A percentile compares a stretch with the other conserved stretches of the same genome.
These are phyloP conservation scores for Eupsittula cactorum DNA, from an alignment of 2,113 vertebrate genomes.

Conservation along the genomic window DNA sequence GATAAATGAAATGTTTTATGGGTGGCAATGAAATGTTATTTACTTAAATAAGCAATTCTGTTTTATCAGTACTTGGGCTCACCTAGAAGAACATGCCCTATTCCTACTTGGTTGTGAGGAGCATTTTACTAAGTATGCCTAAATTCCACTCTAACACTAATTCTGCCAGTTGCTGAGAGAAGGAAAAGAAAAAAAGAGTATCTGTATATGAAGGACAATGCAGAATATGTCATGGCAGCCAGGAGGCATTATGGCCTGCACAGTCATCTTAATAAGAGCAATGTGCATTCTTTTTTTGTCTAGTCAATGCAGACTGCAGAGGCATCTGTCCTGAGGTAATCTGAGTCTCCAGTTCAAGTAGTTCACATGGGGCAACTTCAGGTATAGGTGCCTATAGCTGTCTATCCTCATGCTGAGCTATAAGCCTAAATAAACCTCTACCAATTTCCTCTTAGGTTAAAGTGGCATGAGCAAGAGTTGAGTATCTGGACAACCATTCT, in stretches of 20 bases:
- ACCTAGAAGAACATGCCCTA: not conserved
- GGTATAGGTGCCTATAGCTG: not conserved
- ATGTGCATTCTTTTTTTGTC: not conserved
- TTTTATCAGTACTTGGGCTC: conserved; percentile 29
- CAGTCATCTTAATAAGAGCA: not conserved
- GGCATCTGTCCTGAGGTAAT: not conserved
- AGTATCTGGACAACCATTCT: not conserved
- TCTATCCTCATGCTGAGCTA: not conserved
- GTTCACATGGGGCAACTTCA: not conserved
- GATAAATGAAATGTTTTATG: conserved; percentile 66
- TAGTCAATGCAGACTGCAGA: not conserved
- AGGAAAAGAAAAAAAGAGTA: not conserved
- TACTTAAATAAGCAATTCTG: conserved; percentile 49
- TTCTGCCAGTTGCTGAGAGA: not conserved
- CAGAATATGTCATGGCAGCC: not conserved
- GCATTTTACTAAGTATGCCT: not conserved
- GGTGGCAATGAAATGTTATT: conserved; percentile 30
- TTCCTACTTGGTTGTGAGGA: not conserved
- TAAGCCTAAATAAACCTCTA: not conserved
- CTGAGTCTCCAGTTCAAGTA: not conserved
- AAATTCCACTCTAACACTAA: not conserved
- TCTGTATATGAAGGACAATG: not conserved
- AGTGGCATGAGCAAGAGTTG: not conserved
- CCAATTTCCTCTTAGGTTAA: not conserved
- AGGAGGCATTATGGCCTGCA: accelerated